Conservation (phyloP, 2,797 vertebrate genomes). For the Semotilus atromaculatus region DNA sequence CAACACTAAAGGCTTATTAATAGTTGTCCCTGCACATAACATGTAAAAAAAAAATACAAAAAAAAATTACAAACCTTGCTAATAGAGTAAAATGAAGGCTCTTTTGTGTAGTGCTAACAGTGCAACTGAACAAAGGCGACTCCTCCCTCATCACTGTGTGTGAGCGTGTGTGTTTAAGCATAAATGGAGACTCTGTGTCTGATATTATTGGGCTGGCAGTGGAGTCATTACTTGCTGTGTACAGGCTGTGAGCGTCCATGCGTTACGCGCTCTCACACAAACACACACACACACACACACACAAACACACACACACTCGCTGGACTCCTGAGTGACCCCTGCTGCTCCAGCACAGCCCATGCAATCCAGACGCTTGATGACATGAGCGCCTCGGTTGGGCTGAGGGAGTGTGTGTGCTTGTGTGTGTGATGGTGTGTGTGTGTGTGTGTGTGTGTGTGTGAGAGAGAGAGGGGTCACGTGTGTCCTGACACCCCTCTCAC, state of each 20-base stretch:
- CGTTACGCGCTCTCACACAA: constrained; percentile 65
- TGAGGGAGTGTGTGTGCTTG: constrained; percentile 41
- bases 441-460: not conserved
- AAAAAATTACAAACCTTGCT: not conserved
- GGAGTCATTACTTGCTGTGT: constrained; percentile 77
- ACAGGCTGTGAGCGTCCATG: constrained; percentile 76
- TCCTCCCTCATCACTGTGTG: constrained; percentile 43
- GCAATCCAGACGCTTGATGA: constrained; percentile 81
- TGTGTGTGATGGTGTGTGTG: not conserved
- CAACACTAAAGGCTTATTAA: not conserved
- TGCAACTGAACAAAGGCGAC: constrained; percentile 32
- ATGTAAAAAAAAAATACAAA: not conserved
- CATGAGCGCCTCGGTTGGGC: constrained; percentile 62
- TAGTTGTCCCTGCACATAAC: not conserved
- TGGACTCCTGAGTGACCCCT: constrained; percentile 83
- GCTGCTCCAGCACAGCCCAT: constrained; percentile 81
- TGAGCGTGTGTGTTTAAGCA: constrained; percentile 64
- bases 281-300: constrained; percentile 29
- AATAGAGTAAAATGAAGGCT: not conserved
- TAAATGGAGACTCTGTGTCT: constrained; percentile 69
- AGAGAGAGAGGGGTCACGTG: constrained; percentile 19
- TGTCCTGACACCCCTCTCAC: constrained; percentile 54
- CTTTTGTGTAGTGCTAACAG: not conserved
- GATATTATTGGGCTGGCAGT: constrained; percentile 75
- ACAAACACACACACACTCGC: constrained; percentile 51